Evolutionary conservation across 2,888 invertebrate genomes (phyloP), one percentile per base, ranked within the genome.

Genomic region (Tenthredo livida): DNA sequence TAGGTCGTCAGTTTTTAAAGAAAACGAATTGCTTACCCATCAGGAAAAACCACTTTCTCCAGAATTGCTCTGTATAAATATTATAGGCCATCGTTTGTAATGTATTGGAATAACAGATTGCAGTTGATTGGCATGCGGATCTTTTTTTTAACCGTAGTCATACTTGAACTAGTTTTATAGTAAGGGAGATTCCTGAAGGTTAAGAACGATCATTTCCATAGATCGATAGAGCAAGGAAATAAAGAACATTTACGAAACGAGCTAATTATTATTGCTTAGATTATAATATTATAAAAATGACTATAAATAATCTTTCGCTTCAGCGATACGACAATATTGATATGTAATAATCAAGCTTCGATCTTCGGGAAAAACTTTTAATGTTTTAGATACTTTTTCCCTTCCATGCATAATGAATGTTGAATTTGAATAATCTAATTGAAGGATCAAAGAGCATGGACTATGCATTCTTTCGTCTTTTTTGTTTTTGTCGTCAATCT

Each of bases 101-200:
- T n/a, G n/a, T n/a, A n/a, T n/a, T n/a, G n/a, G n/a, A n/a, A n/a
- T n/a, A n/a, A n/a, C 50, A 75, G 75, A 50, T 50, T 75, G 75
- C 50, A 29, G 47, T 7, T 29, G 50, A 25, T 33, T 75, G 50
- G 47, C 15, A 50, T 17, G 50, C 17, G 1, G 21, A 15, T 65
- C 29, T 29, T 29, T 65, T 65, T 65, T 29, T 12, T 29, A 43
- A 47, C 75, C 25, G 2, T 50, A 47, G 75, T 75, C 25, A 29
- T 75, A 50, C 47, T 12, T 75, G 50, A 50, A 75, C 75, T 75
- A 50, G 75, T 75, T 50, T 75, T 75, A 75, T 47, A 50, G 29
- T 75, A n/a, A 15, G 6, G 3, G 50, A 75, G 50, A 29, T 50
- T n/a, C n/a, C n/a, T n/a, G n/a, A n/a, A n/a, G n/a, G n/a, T n/a